These are phyloP conservation scores for Gallinago undulata DNA, from an alignment of 2,113 vertebrate genomes.

Conservation along the genomic window DNA sequence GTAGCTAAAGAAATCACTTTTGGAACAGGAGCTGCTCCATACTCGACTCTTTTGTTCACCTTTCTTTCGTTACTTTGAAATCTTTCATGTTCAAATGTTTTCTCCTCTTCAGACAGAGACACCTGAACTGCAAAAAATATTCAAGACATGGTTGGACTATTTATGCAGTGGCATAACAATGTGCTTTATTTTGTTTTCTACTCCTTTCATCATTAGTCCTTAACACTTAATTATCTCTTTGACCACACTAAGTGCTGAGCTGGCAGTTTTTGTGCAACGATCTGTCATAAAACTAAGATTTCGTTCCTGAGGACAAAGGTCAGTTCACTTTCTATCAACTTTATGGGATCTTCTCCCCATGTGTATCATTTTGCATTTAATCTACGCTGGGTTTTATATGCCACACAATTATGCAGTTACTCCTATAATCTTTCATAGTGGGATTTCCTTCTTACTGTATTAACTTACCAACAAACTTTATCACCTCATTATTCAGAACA, in stretches of 20 bases:
- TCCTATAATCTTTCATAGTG: background rate
- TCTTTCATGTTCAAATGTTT: background rate
- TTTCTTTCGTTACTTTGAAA: background rate
- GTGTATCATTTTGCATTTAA: background rate
- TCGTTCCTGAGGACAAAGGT: background rate
- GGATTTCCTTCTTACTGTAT: background rate
- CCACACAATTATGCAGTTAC: background rate
- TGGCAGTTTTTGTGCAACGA: background rate
- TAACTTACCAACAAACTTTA: background rate
- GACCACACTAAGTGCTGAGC: fast-evolving
- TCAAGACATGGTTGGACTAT: background rate
- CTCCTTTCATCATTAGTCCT: background rate
- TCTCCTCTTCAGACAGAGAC: background rate
- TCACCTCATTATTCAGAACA: background rate
- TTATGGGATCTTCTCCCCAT: background rate
- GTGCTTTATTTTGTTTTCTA: background rate
- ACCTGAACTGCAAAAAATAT: background rate
- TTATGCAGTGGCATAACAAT: background rate
- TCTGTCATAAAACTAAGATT: background rate
- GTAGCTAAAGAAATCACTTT: background rate
- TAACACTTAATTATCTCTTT: background rate
- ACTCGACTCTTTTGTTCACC: background rate
- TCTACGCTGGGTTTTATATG: background rate
- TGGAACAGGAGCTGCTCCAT: background rate
- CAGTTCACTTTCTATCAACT: background rate